Conservation (phyloP, 1,140 invertebrate genomes). For the Hermetia illucens region DNA sequence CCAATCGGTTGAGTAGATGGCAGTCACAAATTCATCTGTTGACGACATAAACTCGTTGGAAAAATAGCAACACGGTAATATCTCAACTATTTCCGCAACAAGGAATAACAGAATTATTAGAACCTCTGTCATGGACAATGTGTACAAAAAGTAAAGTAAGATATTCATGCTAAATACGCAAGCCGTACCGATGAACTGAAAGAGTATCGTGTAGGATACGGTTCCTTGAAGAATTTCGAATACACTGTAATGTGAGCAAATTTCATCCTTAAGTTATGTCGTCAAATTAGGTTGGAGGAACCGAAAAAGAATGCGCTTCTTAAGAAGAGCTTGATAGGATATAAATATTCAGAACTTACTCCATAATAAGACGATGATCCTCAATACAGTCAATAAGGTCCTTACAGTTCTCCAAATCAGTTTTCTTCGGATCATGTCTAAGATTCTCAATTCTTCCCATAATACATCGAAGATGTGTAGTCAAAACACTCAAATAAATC, state of each 20-base stretch:
- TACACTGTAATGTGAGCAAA: slow-evolving; percentile 2
- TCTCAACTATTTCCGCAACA: slow-evolving; percentile 2
- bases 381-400: slow-evolving; percentile 4
- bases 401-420: slow-evolving; percentile 4
- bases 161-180: slow-evolving; percentile 6
- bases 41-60: slow-evolving; percentile 5
- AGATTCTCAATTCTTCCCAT: slow-evolving; percentile 4
- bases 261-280: background rate
- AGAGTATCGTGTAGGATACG: slow-evolving; percentile 7
- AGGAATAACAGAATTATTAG: slow-evolving; percentile 4
- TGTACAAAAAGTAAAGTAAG: slow-evolving; percentile 6
- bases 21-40: slow-evolving; percentile 4
- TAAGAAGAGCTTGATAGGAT: slow-evolving; percentile 3
- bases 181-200: slow-evolving; percentile 7
- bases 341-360: slow-evolving; percentile 4
- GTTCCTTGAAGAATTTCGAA: slow-evolving; percentile 5
- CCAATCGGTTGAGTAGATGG: slow-evolving; percentile 8
- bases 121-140: slow-evolving; percentile 2
- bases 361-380: slow-evolving; percentile 7
- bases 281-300: slow-evolving; percentile 4
- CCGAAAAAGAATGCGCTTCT: slow-evolving; percentile 2
- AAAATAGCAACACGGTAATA: slow-evolving; percentile 8
- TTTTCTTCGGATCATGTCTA: too few species aligned
- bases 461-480: slow-evolving; percentile 4
- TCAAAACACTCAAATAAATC: slow-evolving; percentile 6